Evolutionary conservation across 2,797 vertebrate genomes (phyloP), one percentile per base, ranked within the genome.

Genomic region (Diglossa cyanea): DNA sequence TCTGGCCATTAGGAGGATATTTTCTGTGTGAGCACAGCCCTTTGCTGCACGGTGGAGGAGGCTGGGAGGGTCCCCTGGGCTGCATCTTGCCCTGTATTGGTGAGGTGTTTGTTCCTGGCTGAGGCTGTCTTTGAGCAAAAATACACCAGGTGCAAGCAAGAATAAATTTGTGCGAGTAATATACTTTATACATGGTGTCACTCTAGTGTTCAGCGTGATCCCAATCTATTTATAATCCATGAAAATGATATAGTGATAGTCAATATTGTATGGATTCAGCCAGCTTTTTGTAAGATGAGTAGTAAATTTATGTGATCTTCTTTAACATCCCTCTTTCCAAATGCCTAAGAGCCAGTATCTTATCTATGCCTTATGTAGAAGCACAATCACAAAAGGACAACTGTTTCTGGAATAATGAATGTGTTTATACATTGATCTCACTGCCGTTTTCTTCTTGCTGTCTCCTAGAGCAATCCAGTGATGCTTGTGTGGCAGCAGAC

Each of bases 231-330:
- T 88, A 45, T 88, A 86, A 61, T 65, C 86, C 72, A 13, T 91
- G 74, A 82, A 96, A 85, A 14, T 76, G 80, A 87, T 91, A 10
- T 7, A 81, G 54, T 76, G 88, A 31, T 94, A 60, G 25, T 92
- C 73, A 65, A 62, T 92, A 60, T 24, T 25, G 33, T 68, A 48
- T 57, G 71, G 77, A 89, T 89, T 73, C 67, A 66, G 51, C 40
- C 84, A 91, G 51, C 62, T 92, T 82, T 57, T 78, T 81, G 21
- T 72, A 81, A 57, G 66, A 79, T 30, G 37, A 82, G 60, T 70
- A 85, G 70, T 82, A 85, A 66, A 91, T 87, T 89, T 89, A 55
- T 54, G 13, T 80, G 55, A 67, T 67, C 19, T 51, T 93, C 61
- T 82, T 57, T 75, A 90, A 63, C 55, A 86, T 82, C 63, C 15